Evolutionary conservation across 2,797 vertebrate genomes (phyloP).

Genomic region (Gadopsis bispinosus): DNA sequence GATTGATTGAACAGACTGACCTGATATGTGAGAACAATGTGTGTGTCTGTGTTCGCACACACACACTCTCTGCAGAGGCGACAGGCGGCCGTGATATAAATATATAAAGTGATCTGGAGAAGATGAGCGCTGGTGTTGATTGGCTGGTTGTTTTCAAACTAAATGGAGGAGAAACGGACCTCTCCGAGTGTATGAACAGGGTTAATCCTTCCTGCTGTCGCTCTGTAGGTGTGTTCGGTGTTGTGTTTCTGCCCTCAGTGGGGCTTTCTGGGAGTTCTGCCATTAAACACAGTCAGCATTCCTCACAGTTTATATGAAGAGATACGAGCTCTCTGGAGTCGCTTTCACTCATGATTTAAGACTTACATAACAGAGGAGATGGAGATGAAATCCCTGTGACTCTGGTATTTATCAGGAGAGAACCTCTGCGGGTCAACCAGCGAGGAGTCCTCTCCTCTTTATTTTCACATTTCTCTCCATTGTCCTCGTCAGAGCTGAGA

Average conservation of each 20-base stretch:
- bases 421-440: constrained; percentile 20
- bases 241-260: constrained; percentile 43
- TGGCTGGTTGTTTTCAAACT: no score
- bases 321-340: constrained; percentile 46
- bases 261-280: constrained; percentile 59
- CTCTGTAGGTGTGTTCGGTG: constrained; percentile 48
- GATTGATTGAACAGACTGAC: no score
- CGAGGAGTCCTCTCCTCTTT: not conserved
- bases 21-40: no score
- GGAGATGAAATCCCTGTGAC: constrained; percentile 41
- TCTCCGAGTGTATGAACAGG: not conserved
- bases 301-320: constrained; percentile 37
- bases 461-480: not conserved
- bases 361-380: constrained; percentile 41
- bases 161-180: no score
- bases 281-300: constrained; percentile 61
- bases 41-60: no score
- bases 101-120: not conserved
- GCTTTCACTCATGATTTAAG: constrained; percentile 17
- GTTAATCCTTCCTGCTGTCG: not conserved
- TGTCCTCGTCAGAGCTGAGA: constrained; percentile 7
- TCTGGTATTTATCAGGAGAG: constrained; percentile 44
- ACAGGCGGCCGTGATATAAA: no score
- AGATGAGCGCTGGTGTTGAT: not conserved
- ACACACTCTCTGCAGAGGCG: no score